Percentiles rank a stretch among this genome's conserved stretches.
Evolutionary conservation across 2,113 vertebrate species (phyloP).

Genomic region (Lutjanus erythropterus): DNA sequence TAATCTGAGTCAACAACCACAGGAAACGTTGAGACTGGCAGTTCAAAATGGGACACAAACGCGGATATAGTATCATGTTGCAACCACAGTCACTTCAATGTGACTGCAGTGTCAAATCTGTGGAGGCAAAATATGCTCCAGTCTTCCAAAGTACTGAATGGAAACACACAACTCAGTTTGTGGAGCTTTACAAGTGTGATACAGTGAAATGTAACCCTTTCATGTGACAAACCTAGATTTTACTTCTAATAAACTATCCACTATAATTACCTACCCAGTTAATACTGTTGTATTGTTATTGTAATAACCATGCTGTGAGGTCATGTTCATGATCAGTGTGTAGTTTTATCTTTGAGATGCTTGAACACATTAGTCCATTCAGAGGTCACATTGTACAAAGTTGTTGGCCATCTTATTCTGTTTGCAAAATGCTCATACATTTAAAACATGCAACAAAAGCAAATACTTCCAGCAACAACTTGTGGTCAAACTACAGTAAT

Average conservation of each 20-base stretch:
- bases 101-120: constrained; percentile 50
- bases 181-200: neutral
- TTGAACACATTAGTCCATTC: too few relatives aligned
- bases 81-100: constrained; percentile 53
- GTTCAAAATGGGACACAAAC: constrained; percentile 66
- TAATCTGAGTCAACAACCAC: constrained; percentile 44
- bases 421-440: too few relatives aligned
- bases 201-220: neutral
- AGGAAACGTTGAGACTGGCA: constrained; percentile 60
- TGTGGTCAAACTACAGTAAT: too few relatives aligned
- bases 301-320: constrained; percentile 2
- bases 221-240: neutral
- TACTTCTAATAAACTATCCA: neutral
- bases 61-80: constrained; percentile 64
- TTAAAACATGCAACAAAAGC: too few relatives aligned
- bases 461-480: too few relatives aligned
- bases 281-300: constrained; percentile 7
- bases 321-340: constrained; percentile 7
- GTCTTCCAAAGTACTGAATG: neutral
- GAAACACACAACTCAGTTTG: neutral
- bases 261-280: neutral
- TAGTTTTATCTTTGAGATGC: too few relatives aligned
- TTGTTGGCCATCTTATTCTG: too few relatives aligned
- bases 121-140: neutral
- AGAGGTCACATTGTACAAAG: too few relatives aligned